Evolutionary conservation across 2,888 invertebrate species (phyloP), one percentile per base, ranked within the genome.

Genomic region (Ormyrus labotus): DNA sequence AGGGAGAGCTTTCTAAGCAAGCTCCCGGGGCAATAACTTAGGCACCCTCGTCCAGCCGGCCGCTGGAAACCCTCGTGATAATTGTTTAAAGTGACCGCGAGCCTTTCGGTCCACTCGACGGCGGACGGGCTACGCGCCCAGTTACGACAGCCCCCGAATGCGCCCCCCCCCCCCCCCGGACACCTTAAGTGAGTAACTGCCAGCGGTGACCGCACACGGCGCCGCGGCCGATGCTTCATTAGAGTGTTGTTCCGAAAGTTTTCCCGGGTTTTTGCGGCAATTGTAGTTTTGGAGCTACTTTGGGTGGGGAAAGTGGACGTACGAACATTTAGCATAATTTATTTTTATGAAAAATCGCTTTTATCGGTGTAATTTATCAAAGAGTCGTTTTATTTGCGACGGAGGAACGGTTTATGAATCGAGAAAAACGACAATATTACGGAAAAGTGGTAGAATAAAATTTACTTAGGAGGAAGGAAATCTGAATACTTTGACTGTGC

Each of bases 1-100:
- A 53, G 19, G 19, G 19, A 19, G 58, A 55, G 48, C 86, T 84
- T 87, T 83, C 84, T 84, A 85, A 88, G 86, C 87, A 86, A 88
- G 86, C 86, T 34, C 86, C 84, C 70, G 80, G 80, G 80, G 88
- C 88, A 84, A 90, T 89, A 90, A 90, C 88, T 90, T 89, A 90
- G 34, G 87, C 89, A 87, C 88, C 89, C 88, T 85, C 86, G 88
- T 87, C 88, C 86, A 87, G 67, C 73, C 57, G 0, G n/a, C 7
- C 19, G 45, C 47, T 5, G 61, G 13, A 65, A 65, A 81, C 82
- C 82, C 79, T 89, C 85, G 90, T 88, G 90, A 90, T 90, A 90
- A 90, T 90, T 90, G 90, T 90, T 90, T 90, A 90, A 90, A 90
- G 88, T 45, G 78, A 82, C 82, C 82, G 73, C 82, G 70, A 60